phyloP scores from a whole-genome alignment of 2,888 invertebrate genomes.

The Chloromyia formosa region DNA sequence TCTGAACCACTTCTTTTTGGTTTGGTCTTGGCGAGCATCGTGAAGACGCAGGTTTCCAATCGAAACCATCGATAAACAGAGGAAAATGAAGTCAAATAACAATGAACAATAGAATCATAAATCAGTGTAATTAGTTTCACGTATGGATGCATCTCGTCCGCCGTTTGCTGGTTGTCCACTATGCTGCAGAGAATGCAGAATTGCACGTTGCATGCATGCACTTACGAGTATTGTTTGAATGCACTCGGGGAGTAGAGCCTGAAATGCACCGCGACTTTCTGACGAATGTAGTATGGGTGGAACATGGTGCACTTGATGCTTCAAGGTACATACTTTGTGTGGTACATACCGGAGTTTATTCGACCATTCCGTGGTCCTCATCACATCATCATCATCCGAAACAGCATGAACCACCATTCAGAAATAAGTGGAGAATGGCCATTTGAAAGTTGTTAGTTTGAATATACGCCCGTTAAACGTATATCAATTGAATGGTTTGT shows the following conservation, averaged over 20 bases:
- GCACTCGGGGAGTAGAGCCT: not conserved
- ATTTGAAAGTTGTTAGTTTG: slow-evolving; percentile 36
- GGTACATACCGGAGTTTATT: not conserved
- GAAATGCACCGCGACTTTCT: not conserved
- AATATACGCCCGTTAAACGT: not conserved
- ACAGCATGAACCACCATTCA: not conserved
- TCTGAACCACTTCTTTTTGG: slow-evolving; percentile 5
- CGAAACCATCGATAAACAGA: slow-evolving; percentile 43
- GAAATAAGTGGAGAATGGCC: not conserved
- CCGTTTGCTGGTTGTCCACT: slow-evolving; percentile 12
- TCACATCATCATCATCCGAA: no score
- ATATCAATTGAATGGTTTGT: slow-evolving; percentile 26
- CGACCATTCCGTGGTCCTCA: not conserved
- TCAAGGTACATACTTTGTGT: no score
- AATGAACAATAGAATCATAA: slow-evolving; percentile 93
- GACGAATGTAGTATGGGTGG: not conserved
- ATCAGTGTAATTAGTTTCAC: slow-evolving; percentile 92
- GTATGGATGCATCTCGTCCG: slow-evolving; percentile 39
- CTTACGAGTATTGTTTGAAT: slow-evolving; percentile 1
- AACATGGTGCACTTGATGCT: slow-evolving; percentile 24
- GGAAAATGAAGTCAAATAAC: slow-evolving; percentile 65
- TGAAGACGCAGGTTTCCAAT: slow-evolving; percentile 35
- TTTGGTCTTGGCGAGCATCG: not conserved
- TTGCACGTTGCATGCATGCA: slow-evolving; percentile 23
- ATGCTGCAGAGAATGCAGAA: not conserved